phyloP scores from a whole-genome alignment of 2,888 invertebrate species.

The Hypolimnas misippus region DNA sequence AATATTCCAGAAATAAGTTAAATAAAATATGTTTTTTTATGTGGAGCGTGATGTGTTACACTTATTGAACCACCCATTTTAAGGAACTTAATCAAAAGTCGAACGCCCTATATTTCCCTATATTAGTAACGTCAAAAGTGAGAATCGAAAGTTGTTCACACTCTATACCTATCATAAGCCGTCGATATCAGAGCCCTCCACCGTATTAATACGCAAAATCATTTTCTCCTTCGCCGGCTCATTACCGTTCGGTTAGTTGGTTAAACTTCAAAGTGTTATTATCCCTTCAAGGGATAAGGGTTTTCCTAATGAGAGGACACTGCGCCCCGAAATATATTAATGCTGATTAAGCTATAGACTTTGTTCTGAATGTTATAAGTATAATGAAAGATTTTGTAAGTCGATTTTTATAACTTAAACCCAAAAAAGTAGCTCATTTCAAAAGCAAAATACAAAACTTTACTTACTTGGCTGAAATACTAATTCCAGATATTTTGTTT shows the following conservation, averaged over 20 bases:
- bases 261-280: constrained; percentile 37
- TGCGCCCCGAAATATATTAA: constrained; percentile 40
- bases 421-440: too few species aligned
- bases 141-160: neutral
- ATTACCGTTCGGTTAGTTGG: constrained; percentile 34
- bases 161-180: neutral
- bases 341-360: constrained; percentile 35
- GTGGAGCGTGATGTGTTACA: too few species aligned
- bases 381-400: neutral
- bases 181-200: neutral
- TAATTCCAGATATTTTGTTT: too few species aligned
- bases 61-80: too few species aligned
- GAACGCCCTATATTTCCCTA: too few species aligned
- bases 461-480: too few species aligned
- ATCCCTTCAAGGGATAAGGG: constrained; percentile 28
- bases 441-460: too few species aligned
- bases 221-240: constrained; percentile 34
- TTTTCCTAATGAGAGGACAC: constrained; percentile 36
- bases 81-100: too few species aligned
- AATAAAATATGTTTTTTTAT: too few species aligned
- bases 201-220: neutral
- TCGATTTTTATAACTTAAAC: too few species aligned
- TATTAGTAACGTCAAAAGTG: neutral
- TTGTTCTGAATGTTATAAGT: neutral
- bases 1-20: too few species aligned